Evolutionary conservation across 64 coral and sea anemone species (phyloP).

Genomic region (Orbicella faveolata): DNA sequence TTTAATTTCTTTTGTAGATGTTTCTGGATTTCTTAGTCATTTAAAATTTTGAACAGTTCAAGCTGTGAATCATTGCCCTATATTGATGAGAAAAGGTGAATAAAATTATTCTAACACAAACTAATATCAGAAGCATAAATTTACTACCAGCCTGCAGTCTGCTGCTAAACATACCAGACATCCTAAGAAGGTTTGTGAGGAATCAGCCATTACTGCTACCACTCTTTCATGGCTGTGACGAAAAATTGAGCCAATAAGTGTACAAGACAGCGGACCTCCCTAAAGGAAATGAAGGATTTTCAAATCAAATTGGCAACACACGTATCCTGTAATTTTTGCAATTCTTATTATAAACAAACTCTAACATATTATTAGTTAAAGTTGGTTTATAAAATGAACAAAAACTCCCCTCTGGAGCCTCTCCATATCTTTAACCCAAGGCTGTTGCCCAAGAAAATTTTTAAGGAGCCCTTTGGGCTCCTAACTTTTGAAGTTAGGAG

Average conservation of each 20-base stretch:
- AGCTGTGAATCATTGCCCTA: constrained; percentile 87
- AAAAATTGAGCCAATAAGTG: constrained; percentile 83
- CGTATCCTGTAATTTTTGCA: no score
- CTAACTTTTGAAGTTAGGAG: no score
- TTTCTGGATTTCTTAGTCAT: constrained; percentile 91
- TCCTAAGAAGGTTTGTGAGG: constrained; percentile 74
- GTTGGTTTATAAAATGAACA: no score
- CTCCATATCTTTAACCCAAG: no score
- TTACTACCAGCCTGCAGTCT: background rate
- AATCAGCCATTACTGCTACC: constrained; percentile 57
- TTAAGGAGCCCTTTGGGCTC: no score
- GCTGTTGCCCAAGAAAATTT: no score
- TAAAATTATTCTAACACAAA: background rate
- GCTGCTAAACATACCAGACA: constrained; percentile 66
- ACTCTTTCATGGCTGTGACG: constrained; percentile 82
- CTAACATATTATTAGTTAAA: no score
- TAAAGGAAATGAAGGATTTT: background rate
- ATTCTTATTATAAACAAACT: no score
- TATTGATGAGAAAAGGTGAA: background rate
- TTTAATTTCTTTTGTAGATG: constrained; percentile 83
- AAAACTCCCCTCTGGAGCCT: no score
- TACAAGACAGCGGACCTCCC: constrained; percentile 63
- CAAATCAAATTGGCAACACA: background rate
- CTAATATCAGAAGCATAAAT: background rate
- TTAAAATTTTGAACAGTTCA: constrained; percentile 80